Evolutionary conservation across 1,140 invertebrate species (phyloP), one percentile per base, ranked within the genome.

Genomic region (Lutraria rhynchaena): DNA sequence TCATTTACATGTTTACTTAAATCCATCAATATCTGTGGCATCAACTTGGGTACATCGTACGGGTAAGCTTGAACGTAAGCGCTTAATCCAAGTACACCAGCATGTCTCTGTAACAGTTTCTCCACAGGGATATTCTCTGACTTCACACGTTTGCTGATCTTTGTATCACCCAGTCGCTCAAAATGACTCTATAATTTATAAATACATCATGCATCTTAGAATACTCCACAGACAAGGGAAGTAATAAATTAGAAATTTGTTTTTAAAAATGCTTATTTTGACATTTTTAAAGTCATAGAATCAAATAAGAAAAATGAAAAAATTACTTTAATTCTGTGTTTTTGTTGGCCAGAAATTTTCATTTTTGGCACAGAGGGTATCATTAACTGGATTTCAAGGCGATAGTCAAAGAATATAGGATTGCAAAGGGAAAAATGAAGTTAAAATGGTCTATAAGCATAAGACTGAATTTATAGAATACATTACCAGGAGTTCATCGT

Each of bases 11-110:
- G 96, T 27, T 94, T 92, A 76, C 95, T 95, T 13, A 99, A 93
- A 80, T 95, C 93, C 85, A 96, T 95, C 81, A 99, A 94, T 61
- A 98, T 94, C 33, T 95, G 94, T 19, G 98, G 97, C 76, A 99
- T 93, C 89, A 95, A 95, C 37, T 95, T 94, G 1, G 97, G 97
- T 46, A 99, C 95, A 88, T 97, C 96, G 89, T 99, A 99, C 0
- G 98, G 98, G 92, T 96, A 95, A 9, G 97, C 96, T 83, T 95
- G 95, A 15, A 99, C 95, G 91, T 97, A 97, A 1, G 97, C 95
- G 91, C 97, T 97, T 33, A 99, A 92, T 13, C 97, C 97, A 3
- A 99, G 93, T 41, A 99, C 95, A 37, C 96, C 97, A 51, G 95
- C 95, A 92, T 98, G 97, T 7, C 93, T 85, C 82, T 92, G 89